Base-by-base conservation (phyloP, 2,113 vertebrate genomes). In the Nannobrachium achirus region DNA sequence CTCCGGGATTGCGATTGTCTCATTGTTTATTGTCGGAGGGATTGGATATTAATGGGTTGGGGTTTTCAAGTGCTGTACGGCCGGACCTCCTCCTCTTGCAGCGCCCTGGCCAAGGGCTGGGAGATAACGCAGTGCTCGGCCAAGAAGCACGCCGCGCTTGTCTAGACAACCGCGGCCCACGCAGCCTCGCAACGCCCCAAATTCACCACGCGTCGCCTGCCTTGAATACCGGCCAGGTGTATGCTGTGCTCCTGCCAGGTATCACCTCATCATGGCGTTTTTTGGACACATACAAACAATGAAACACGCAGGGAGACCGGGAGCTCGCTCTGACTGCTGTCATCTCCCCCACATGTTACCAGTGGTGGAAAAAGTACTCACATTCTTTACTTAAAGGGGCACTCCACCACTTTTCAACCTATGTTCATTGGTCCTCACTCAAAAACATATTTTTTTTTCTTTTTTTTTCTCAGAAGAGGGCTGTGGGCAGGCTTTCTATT, bases 11-110 rank as follows among this genome's bases (percentile, higher is more conserved):
- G 50, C 56, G 9, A 9, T 63, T 63, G 65, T 69, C 25, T 56
- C 57, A 18, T 56, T 76, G 75, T 78, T 77, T 69, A 48, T 62
- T 40, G 48, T 60, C n/a, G 53, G 25, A 33, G 25, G 25, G 25
- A 33, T 33, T 65, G 41, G 79, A 63, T 70, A 68, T 69, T 44
- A 72, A 79, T 78, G 65, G 61, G 50, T 63, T 80, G 41, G 4
- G 62, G 38, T 74, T 73, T 63, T 41, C 41, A 55, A n/a, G n/a
- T n/a, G n/a, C n/a, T n/a, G 64, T 10, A 50, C 44, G 51, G 42
- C 40, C 13, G 58, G 58, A 14, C 52, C 33, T 40, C 9, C 0
- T 45, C 50, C n/a, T n/a, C n/a, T n/a, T 10, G 51, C 19, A 7
- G 51, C 3, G 40, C 14, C n/a, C n/a, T 58, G 56, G 25, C 16